phyloP scores from a whole-genome alignment of 2,888 invertebrate species.

The Apocheima hispidaria region DNA sequence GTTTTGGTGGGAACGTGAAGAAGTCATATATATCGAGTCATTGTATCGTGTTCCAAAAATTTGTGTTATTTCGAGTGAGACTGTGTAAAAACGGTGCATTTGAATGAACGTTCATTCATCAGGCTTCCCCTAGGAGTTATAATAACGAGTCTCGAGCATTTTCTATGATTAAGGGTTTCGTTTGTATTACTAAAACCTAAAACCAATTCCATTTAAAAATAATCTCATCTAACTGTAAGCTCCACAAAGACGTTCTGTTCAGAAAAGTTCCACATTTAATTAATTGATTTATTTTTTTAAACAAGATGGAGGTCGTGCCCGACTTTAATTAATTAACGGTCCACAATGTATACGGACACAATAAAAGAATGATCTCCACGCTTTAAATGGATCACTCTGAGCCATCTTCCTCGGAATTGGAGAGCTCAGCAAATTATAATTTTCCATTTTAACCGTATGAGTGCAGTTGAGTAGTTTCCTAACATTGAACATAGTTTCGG shows the following conservation, averaged over 20 bases:
- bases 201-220: slow-evolving; percentile 15
- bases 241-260: slow-evolving; percentile 26
- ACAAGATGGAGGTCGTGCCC: slow-evolving; percentile 49
- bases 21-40: too few relatives aligned
- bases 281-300: slow-evolving; percentile 41
- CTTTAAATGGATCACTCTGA: slow-evolving; percentile 56
- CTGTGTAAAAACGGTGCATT: too few relatives aligned
- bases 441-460: slow-evolving; percentile 37
- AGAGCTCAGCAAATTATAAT: slow-evolving; percentile 57
- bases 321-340: slow-evolving; percentile 67
- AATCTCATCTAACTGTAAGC: slow-evolving; percentile 10
- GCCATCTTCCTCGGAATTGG: slow-evolving; percentile 54
- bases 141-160: background rate
- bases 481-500: slow-evolving; percentile 1
- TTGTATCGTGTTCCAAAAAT: too few relatives aligned
- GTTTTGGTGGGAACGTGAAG: too few relatives aligned
- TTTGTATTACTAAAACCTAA: slow-evolving; percentile 3
- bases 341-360: slow-evolving; percentile 53
- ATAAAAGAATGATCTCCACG: slow-evolving; percentile 55
- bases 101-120: too few relatives aligned
- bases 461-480: slow-evolving; percentile 18
- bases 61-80: too few relatives aligned
- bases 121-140: too few relatives aligned
- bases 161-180: background rate
- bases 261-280: slow-evolving; percentile 32